Conservation (phyloP, 2,888 invertebrate species). For the Maniola hyperantus region DNA sequence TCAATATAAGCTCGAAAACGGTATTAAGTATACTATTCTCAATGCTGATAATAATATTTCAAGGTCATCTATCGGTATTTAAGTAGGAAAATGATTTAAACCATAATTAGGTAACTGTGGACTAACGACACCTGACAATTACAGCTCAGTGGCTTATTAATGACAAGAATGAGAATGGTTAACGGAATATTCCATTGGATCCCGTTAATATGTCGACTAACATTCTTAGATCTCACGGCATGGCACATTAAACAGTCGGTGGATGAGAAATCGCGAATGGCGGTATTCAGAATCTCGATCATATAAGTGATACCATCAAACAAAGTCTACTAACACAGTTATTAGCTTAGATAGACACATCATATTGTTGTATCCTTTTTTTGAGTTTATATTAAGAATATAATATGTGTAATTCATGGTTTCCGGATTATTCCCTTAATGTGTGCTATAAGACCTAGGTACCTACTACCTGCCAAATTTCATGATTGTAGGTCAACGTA, state of each 20-base stretch:
- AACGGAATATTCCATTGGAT: constrained; percentile 29
- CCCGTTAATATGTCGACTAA: constrained; percentile 32
- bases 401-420: too few relatives aligned
- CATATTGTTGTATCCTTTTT: neutral
- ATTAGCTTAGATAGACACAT: neutral
- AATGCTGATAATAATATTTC: too few relatives aligned
- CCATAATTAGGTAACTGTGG: neutral
- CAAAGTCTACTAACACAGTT: constrained; percentile 12
- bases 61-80: too few relatives aligned
- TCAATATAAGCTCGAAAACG: too few relatives aligned
- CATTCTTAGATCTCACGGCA: constrained; percentile 34
- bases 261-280: constrained; percentile 21
- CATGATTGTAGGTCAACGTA: too few relatives aligned
- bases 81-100: neutral
- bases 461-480: too few relatives aligned
- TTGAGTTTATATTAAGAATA: too few relatives aligned
- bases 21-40: too few relatives aligned
- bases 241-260: constrained; percentile 13
- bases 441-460: neutral
- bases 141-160: neutral
- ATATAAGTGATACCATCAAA: constrained; percentile 10
- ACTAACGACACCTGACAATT: constrained; percentile 1
- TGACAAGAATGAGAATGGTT: neutral
- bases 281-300: constrained; percentile 18
- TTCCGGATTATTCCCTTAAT: too few relatives aligned